Evolutionary conservation across 2,888 invertebrate genomes (phyloP), one percentile per base, ranked within the genome.

Genomic region (Erpobdella octoculata): DNA sequence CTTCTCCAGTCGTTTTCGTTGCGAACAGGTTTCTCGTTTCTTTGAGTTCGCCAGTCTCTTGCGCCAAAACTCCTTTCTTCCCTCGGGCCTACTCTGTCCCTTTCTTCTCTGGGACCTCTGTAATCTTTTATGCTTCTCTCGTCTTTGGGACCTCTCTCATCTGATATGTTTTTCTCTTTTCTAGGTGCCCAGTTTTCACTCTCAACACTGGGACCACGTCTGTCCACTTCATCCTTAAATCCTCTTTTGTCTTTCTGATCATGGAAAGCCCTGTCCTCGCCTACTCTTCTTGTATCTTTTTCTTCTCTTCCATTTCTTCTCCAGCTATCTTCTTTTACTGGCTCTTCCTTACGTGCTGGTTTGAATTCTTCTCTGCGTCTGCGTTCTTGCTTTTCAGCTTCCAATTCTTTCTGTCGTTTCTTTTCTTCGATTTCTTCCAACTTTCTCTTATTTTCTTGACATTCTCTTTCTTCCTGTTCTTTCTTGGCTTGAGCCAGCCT

Each of bases 361-460:
- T 28, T 53, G 3, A 28, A 37, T 8, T 71, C 70, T 3, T 73
- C 66, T 25, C 33, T 53, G 53, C 21, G 6, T 28, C 25, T 36
- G n/a, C 6, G 15, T 28, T 66, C 58, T 15, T 68, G 38, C 15
- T 72, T 69, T 71, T 82, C 82, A 25, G 82, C 80, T 72, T 83
- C 82, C 38, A 72, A 68, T 67, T 82, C 82, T n/a, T 78, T 76
- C 71, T 79, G 78, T 28, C 77, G 72, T 75, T 82, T 81, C 73
- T 79, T 81, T 18, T 76, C 79, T 15, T 80, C 79, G 36, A 80
- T 79, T 71, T 79, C 81, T 68, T 82, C 79, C 46, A 81, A 75
- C 72, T 80, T 80, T n/a, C 76, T 78, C 15, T 80, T 53, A 72
- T 76, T 78, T 36, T 79, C 80, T 37, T 77, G 71, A 67, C 81